phyloP scores from a whole-genome alignment of 2,113 vertebrate genomes.

The Thunnus maccoyii region DNA sequence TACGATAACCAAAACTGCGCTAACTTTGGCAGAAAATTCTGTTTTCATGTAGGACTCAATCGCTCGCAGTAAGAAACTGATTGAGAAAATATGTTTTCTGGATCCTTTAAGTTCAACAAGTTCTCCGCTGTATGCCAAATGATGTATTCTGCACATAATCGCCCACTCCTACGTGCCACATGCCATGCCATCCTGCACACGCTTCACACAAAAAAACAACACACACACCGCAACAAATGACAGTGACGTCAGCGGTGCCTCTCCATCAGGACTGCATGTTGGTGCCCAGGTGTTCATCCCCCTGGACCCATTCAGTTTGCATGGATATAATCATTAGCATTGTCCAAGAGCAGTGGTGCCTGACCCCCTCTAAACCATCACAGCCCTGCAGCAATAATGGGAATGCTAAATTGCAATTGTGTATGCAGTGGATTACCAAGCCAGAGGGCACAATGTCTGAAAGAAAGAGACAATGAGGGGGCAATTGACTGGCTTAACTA shows the following conservation, averaged over 20 bases:
- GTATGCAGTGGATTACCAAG: slow-evolving; percentile 69
- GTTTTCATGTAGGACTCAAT: too few relatives aligned
- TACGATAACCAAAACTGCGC: too few relatives aligned
- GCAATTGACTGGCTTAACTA: slow-evolving; percentile 61
- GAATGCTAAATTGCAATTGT: slow-evolving; percentile 77
- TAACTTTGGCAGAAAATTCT: too few relatives aligned
- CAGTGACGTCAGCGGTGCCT: slow-evolving; percentile 12
- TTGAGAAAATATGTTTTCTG: too few relatives aligned
- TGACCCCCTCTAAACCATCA: slow-evolving; percentile 68
- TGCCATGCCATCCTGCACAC: background rate
- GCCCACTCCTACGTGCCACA: background rate
- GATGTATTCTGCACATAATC: background rate
- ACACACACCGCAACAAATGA: background rate
- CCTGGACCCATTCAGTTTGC: slow-evolving; percentile 44
- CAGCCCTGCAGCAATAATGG: slow-evolving; percentile 70
- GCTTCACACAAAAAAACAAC: background rate
- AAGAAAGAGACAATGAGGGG: slow-evolving; percentile 50
- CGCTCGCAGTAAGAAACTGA: too few relatives aligned
- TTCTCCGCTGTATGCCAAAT: background rate
- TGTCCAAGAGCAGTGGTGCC: slow-evolving; percentile 72
- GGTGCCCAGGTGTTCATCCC: slow-evolving; percentile 53
- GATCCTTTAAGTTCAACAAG: slow-evolving; percentile 4
- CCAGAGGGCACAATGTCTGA: slow-evolving; percentile 57
- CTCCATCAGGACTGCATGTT: slow-evolving; percentile 7
- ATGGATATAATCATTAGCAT: slow-evolving; percentile 67